Conservation (phyloP, 2,113 vertebrate genomes). For the Dicrurus megarhynchus region DNA sequence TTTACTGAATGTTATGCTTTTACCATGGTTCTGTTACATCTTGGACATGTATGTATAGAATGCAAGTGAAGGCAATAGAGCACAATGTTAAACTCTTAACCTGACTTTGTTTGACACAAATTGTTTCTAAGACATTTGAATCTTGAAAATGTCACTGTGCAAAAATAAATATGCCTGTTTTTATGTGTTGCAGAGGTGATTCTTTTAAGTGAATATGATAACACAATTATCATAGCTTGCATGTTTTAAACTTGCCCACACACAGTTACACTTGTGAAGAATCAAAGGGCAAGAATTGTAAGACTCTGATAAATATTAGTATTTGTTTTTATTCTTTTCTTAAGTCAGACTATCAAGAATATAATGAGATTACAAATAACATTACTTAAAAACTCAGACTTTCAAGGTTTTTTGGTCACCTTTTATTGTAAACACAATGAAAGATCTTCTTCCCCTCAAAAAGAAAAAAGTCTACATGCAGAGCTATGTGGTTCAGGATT, state of each 20-base stretch:
- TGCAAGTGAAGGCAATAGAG: constrained; percentile 17
- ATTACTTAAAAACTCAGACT: not conserved
- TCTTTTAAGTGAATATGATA: not conserved
- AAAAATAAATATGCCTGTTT: constrained; percentile 53
- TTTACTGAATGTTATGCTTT: constrained; percentile 30
- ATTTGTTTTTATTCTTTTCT: not conserved
- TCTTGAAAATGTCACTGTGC: constrained; percentile 36
- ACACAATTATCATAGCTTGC: not conserved
- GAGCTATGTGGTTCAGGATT: not conserved
- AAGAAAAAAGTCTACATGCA: not conserved
- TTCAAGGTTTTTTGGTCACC: not conserved
- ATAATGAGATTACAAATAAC: not conserved
- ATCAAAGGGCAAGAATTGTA: not conserved
- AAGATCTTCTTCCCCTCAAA: not conserved
- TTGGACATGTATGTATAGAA: not conserved
- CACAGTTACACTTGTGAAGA: not conserved
- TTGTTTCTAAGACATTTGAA: constrained; percentile 34
- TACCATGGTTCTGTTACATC: not conserved
- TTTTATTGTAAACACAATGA: not conserved
- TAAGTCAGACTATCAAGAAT: not conserved
- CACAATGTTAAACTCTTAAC: constrained; percentile 16
- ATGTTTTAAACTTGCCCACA: not conserved
- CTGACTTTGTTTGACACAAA: constrained; percentile 2
- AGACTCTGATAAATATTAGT: not conserved
- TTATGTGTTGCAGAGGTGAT: constrained; percentile 11